Evolutionary conservation across 2,888 invertebrate species (phyloP).

Genomic region (Bellardia pandia): DNA sequence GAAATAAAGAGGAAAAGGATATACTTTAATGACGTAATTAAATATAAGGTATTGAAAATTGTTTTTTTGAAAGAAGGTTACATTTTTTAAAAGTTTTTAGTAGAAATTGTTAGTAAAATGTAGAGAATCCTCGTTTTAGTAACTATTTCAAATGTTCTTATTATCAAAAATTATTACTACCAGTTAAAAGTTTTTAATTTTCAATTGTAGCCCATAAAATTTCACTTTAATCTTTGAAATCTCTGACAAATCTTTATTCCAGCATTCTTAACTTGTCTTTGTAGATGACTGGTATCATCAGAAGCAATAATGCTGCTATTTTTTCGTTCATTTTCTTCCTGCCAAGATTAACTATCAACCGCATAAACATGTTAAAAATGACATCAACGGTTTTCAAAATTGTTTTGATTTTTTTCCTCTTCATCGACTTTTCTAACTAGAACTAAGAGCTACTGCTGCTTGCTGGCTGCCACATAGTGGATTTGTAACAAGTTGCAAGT

Average conservation of each 20-base stretch:
- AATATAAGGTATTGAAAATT: no score
- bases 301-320: not conserved
- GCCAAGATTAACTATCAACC: conserved; percentile 17
- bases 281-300: not conserved
- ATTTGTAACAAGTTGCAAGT: not conserved
- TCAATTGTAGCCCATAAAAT: no score
- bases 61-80: no score
- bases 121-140: no score
- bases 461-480: not conserved
- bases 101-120: no score
- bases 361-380: conserved; percentile 12
- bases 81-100: no score
- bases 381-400: not conserved
- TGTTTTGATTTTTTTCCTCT: not conserved
- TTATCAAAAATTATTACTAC: no score
- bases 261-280: not conserved
- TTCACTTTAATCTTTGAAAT: not conserved
- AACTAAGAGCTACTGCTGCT: not conserved
- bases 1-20: no score
- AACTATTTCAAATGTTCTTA: no score
- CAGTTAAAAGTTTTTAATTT: no score
- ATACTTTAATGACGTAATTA: no score
- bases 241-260: not conserved
- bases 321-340: not conserved
- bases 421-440: not conserved